Base-by-base conservation (phyloP, 2,888 invertebrate genomes). In the Germaria angustata region DNA sequence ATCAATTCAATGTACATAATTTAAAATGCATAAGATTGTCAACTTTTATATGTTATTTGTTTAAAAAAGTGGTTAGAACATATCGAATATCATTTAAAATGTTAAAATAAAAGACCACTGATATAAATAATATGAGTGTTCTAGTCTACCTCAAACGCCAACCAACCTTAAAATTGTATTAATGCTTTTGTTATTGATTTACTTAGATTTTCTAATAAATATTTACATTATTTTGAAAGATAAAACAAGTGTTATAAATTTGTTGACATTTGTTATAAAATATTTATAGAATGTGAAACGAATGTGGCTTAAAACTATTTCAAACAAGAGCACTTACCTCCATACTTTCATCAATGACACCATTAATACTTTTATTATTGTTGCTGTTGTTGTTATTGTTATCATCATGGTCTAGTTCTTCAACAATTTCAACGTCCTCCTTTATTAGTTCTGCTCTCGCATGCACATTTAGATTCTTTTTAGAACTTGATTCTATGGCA, bases 301-400 rank as follows among this genome's bases (percentile, higher is more conserved):
- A 51, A 61, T 8, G 24, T n/a, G 39, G 8, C 2, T 39, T 24
- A 24, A 5, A 39, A 22, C 41, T 15, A 32, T 41, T 17, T 39
- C 5, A n/a, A 28, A 51, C 13, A 24, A 17, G 20, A 44, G n/a
- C 46, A 85, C 88, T 88, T 79, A 91, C 91, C 88, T 91, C 91
- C 91, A 91, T 90, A 80, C 90, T 90, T 20, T 91, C 90, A 78
- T 91, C 91, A 80, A 87, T 32, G n/a, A 86, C 84, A 81, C 87
- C 46, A 11, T 13, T 88, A 59, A 87, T 88, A 73, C 87, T 89
- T 24, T 79, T 59, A 46, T 73, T 80, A 22, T 20, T 46, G 2
- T 11, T 57, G 39, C 17, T 76, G 22, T 59, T 57, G 51, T 15
- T 76, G 28, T 66, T 80, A 17, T 24, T 44, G 39, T 76, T 36